Evolutionary conservation across 2,113 vertebrate genomes (phyloP), one percentile per base, ranked within the genome.

Genomic region (Sitta europaea): DNA sequence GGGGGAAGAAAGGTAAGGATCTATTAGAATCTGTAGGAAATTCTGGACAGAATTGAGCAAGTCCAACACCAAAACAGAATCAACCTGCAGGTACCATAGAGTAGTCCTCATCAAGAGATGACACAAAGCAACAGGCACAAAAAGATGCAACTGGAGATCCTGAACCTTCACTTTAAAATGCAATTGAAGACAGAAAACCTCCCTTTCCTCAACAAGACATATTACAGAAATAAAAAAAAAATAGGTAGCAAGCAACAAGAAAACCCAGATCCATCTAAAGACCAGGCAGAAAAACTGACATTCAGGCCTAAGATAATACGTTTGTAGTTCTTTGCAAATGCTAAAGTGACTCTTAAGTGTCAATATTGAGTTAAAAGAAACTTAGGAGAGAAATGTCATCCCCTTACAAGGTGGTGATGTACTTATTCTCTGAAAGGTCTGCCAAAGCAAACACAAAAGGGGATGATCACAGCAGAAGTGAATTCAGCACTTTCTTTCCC

Each of bases 261-360:
- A 57, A 68, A 54, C 24, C 22, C 12, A 75, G 20, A 51, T 14
- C 1, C 3, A 1, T 58, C 43, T 71, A 27, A 92, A 31, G 29
- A 86, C 15, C 12, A 33, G n/a, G 11, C 19, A 68, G 19, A 35
- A 83, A 76, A 75, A 12, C 12, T 57, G 58, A 23, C 12, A 51
- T 35, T 72, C 54, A 59, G 36, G 12, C 17, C 21, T 6, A 19
- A 18, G 7, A 4, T 51, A 61, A 93, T 17, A 28, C 0, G 0
- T n/a, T 67, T 29, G 9, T 59, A 14, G 14, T 50, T 63, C 51
- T 66, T 59, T 31, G 10, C 5, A 66, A 70, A 66, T n/a, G 43
- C 22, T 87, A 19, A 47, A 78, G 18, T 38, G 8, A 6, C 9
- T 42, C 25, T 62, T 27, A 74, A 81, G 42, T 58, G 20, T 40